Evolutionary conservation across 2,113 vertebrate genomes (phyloP), one percentile per base, ranked within the genome.

Genomic region (Salvelinus alpinus): DNA sequence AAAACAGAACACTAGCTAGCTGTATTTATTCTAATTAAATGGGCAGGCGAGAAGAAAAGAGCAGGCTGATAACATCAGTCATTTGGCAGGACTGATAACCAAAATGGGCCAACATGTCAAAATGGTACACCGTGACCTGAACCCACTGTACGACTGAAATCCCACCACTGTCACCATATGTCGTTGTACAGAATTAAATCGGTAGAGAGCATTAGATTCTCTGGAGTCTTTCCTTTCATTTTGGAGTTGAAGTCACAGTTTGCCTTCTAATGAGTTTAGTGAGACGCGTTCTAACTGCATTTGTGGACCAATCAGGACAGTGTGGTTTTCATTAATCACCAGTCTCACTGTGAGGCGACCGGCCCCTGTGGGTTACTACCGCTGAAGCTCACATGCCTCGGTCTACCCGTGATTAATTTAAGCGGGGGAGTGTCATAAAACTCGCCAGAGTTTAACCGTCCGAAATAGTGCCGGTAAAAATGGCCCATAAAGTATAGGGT

Each of bases 381-480:
- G 73, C 87, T 76, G 81, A 86, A 68, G 81, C 69, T 64, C 47
- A 67, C 25, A 31, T 71, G 75, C 81, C 80, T 77, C 76, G 9
- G 72, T 79, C 81, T 86, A 80, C 71, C 74, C 51, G 66, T 84
- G 85, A 88, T 87, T 86, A 83, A 90, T 91, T 87, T 78, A 85
- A 84, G 84, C 51, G 27, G 65, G 71, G 81, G 78, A 82, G 82
- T 51, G 59, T 86, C 80, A 83, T 86, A 87, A 88, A 90, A 87
- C 81, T 18, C 31, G 66, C 60, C 84, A 62, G 64, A 70, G 77
- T 62, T 72, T 34, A 57, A 82, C 71, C 38, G 47, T 83, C 75
- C 80, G 72, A 87, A 88, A 88, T 84, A 90, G 80, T 29, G 22
- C 27, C 54, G 18, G 60, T 86, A 87, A 83, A 84, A 77, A 83